Evolutionary conservation across 2,797 vertebrate genomes (phyloP), one percentile per base, ranked within the genome.

Genomic region (Neosalanx taihuensis): DNA sequence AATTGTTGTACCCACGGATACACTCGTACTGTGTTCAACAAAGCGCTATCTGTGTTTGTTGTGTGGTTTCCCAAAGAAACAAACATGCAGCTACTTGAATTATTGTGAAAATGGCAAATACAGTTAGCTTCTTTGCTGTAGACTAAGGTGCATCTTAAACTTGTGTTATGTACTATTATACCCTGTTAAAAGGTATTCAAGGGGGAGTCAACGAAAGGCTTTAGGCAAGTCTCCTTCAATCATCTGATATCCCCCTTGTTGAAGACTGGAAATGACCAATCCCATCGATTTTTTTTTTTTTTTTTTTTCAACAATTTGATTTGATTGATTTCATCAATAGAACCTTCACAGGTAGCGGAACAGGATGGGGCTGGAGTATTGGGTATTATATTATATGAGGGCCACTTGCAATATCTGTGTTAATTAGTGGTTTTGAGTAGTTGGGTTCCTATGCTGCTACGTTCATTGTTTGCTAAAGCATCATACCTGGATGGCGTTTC

Each of bases 361-460:
- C 60, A 56, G n/a, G 61, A 41, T 17, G 23, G 35, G 20, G 23
- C 15, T 29, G 13, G 80, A 78, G 61, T 74, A 69, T 72, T 51
- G 35, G 69, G 79, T 70, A 66, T 4, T 62, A 70, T 65, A 77
- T 72, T 87, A 64, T 77, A 76, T 76, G 81, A 85, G 85, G 87
- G 85, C 83, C 87, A 84, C 84, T 86, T 90, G 86, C 84, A 89
- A 89, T 88, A 83, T 77, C 29, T 76, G 56, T 51, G 59, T 29
- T 31, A 3, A 26, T 33, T 71, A 57, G 68, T 57, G 59, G 75
- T 81, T 64, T 71, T 83, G 73, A 72, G 5, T 80, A 81, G 64
- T 64, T 82, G 79, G 70, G 78, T 83, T 87, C 76, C 81, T 87
- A 82, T 87, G 87, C 87, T 91, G 90, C 89, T 90, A 89, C 87